Evolutionary conservation across 2,888 invertebrate species (phyloP).

Genomic region (Lasioglossum lativentre): DNA sequence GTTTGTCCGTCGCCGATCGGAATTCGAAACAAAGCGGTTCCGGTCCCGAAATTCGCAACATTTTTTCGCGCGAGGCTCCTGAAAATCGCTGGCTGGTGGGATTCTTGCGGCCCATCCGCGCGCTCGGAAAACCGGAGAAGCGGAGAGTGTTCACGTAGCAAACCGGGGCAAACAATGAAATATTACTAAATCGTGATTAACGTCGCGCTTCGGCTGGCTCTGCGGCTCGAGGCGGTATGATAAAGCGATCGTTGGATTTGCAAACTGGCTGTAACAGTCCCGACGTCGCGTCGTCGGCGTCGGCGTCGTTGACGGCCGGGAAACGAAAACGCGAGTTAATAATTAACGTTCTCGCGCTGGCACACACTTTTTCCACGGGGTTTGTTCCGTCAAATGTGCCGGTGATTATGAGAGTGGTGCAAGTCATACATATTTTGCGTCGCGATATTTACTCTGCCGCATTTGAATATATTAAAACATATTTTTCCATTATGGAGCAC

Average conservation of each 20-base stretch:
- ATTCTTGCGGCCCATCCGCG: not conserved
- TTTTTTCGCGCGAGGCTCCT: not conserved
- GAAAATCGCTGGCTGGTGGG: not conserved
- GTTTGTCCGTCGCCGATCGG: not conserved
- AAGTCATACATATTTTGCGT: not conserved
- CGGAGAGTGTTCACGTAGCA: too few relatives aligned
- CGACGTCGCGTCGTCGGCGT: not conserved
- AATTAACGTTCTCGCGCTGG: constrained; percentile 29
- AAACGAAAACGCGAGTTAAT: constrained; percentile 27
- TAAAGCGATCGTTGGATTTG: constrained; percentile 17
- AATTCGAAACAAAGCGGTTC: not conserved
- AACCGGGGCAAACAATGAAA: constrained; percentile 28
- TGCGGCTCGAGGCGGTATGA: not conserved
- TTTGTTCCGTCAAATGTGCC: constrained; percentile 22
- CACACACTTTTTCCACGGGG: not conserved
- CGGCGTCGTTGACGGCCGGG: not conserved
- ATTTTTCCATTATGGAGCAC: not conserved
- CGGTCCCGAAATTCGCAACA: not conserved
- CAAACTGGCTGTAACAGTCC: not conserved
- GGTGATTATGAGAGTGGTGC: not conserved
- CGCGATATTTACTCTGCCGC: not conserved
- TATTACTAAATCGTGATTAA: constrained; percentile 36
- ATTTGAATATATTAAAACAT: not conserved
- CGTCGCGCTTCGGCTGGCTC: not conserved
- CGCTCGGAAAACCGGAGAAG: not conserved